These are phyloP conservation scores for Heliconius congener DNA, from an alignment of 1,140 invertebrate species.

Conservation along the genomic window DNA sequence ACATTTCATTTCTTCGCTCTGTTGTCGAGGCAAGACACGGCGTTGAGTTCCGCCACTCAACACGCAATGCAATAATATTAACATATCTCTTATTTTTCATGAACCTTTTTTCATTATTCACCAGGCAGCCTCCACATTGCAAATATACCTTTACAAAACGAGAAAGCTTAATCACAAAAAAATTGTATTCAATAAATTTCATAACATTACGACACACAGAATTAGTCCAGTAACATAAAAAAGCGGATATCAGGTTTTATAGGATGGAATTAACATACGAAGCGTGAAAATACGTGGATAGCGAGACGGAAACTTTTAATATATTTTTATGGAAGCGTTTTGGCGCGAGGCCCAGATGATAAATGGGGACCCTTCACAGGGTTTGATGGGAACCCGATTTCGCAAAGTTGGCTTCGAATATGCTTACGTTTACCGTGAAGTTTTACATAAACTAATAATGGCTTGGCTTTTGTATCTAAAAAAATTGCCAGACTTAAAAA, in stretches of 20 bases:
- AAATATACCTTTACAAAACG: neutral
- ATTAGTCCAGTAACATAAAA: conserved; percentile 59
- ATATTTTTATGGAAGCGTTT: conserved; percentile 75
- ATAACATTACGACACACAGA: conserved; percentile 52
- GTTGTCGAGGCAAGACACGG: too few relatives aligned
- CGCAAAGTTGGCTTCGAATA: conserved; percentile 48
- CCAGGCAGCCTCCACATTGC: neutral
- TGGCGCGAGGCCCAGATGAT: conserved; percentile 61
- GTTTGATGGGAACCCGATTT: conserved; percentile 60
- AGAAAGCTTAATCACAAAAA: neutral
- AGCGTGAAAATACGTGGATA: conserved; percentile 56
- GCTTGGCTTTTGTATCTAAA: neutral
- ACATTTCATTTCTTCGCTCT: too few relatives aligned
- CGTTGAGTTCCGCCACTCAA: too few relatives aligned
- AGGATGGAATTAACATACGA: conserved; percentile 71
- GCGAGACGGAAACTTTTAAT: conserved; percentile 67
- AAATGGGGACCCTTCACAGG: conserved; percentile 67
- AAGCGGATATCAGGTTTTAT: conserved; percentile 61
- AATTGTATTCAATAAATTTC: conserved; percentile 43
- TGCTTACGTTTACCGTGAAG: conserved; percentile 43
- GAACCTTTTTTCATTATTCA: neutral
- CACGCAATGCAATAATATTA: too few relatives aligned
- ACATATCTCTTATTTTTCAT: neutral
- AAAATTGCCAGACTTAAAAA: neutral
- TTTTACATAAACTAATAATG: conserved; percentile 18